Evolutionary conservation across 2,113 vertebrate species (phyloP).

Genomic region (Elaphurus davidianus): DNA sequence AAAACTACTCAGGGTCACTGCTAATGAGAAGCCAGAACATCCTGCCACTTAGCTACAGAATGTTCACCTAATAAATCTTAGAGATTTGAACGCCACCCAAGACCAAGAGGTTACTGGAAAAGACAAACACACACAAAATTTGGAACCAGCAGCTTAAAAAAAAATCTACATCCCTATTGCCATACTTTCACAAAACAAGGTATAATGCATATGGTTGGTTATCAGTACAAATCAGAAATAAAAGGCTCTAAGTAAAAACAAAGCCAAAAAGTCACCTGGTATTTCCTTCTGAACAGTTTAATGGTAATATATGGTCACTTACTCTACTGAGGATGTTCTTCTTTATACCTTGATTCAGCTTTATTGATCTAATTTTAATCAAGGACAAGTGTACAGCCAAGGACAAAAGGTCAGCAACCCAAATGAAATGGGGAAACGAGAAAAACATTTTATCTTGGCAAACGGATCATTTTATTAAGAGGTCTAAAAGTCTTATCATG

Average conservation of each 20-base stretch:
- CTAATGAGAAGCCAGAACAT: constrained; percentile 60
- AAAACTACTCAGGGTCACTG: constrained; percentile 55
- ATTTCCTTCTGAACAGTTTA: constrained; percentile 7
- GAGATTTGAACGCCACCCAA: constrained; percentile 49
- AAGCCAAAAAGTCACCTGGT: neutral
- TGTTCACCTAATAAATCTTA: constrained; percentile 64
- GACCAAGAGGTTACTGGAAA: constrained; percentile 5
- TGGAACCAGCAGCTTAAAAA: constrained; percentile 6
- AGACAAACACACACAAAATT: neutral
- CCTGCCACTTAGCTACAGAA: constrained; percentile 44
- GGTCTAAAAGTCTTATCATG: neutral
- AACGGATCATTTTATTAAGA: neutral
- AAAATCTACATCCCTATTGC: neutral
- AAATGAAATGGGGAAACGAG: neutral
- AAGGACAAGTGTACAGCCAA: constrained; percentile 10
- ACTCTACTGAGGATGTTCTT: neutral
- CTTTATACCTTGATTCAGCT: constrained; percentile 28
- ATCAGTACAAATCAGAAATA: neutral
- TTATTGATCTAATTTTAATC: constrained; percentile 53
- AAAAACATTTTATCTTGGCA: constrained; percentile 1
- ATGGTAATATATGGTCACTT: neutral
- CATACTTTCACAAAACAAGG: neutral
- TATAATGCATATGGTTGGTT: neutral
- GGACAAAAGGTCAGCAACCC: neutral
- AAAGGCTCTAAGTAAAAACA: neutral